These are phyloP conservation scores for Cryptomyrus ogoouensis DNA, from an alignment of 2,113 vertebrate species.

Conservation along the genomic window DNA sequence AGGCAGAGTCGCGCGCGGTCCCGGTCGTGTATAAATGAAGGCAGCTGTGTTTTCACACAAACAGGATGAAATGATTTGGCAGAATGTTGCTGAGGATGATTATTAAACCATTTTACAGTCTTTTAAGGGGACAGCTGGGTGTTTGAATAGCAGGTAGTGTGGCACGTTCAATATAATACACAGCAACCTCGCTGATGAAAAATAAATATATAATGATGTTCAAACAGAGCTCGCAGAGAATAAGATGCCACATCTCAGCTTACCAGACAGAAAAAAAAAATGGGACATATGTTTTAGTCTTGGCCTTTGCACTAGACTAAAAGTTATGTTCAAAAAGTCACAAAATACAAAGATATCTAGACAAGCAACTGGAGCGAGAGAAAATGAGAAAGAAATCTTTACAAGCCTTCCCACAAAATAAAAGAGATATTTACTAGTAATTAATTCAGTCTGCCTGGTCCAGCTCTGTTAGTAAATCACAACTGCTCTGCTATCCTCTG, in stretches of 20 bases:
- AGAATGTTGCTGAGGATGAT: conserved; percentile 1
- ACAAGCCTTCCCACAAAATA: conserved; percentile 21
- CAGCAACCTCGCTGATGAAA: conserved; percentile 46
- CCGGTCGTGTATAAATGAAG: background rate
- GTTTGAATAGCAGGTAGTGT: conserved; percentile 19
- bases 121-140: background rate
- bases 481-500: conserved; percentile 18
- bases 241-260: conserved; percentile 60
- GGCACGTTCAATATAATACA: conserved; percentile 58
- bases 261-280: conserved; percentile 44
- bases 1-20: background rate
- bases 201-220: conserved; percentile 64
- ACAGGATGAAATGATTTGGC: conserved; percentile 6
- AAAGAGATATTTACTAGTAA: conserved; percentile 29
- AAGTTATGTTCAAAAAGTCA: conserved; percentile 42
- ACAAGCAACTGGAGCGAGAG: conserved; percentile 30
- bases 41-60: conserved; percentile 8
- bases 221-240: conserved; percentile 67
- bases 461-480: conserved; percentile 30
- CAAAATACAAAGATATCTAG: conserved; percentile 33
- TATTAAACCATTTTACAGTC: conserved; percentile 11
- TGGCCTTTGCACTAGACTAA: conserved; percentile 48
- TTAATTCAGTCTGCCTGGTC: conserved; percentile 15
- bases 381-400: conserved; percentile 20
- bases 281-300: conserved; percentile 18